Evolutionary conservation across 2,888 invertebrate genomes (phyloP).

Genomic region (Lasioglossum marginatum): DNA sequence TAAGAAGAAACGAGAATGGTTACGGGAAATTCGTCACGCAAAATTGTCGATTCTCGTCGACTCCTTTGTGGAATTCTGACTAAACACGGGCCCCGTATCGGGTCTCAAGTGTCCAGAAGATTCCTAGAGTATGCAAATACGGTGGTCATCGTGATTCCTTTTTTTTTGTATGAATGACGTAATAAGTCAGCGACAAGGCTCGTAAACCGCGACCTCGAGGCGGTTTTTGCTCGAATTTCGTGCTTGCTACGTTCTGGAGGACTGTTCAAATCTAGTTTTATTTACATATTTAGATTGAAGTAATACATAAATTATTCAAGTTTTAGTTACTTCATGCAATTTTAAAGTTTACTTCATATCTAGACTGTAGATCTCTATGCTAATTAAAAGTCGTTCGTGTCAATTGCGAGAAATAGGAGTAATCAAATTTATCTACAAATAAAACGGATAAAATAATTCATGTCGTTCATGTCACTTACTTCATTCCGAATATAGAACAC

Average conservation of each 20-base stretch:
- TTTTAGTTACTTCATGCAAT: not conserved
- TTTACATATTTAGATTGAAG: not conserved
- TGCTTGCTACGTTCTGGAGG: no score
- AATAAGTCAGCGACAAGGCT: not conserved
- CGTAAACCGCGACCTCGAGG: not conserved
- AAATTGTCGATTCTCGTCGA: not conserved
- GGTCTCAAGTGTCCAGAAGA: not conserved
- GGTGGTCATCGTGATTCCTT: not conserved
- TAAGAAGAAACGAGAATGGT: not conserved
- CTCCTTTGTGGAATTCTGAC: not conserved
- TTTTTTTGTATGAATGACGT: not conserved
- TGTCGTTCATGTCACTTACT: not conserved
- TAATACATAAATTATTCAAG: not conserved
- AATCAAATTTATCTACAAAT: no score
- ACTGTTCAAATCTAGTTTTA: not conserved
- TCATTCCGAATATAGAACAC: not conserved
- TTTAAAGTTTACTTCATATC: not conserved
- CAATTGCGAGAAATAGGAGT: not conserved
- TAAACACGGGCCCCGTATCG: not conserved
- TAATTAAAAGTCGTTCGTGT: not conserved
- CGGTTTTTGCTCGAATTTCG: not conserved
- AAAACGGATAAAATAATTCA: not conserved
- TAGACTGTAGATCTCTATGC: not conserved
- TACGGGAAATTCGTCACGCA: not conserved
- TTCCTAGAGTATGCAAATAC: conserved; percentile 15